Base-by-base conservation (phyloP, 1,140 invertebrate species). In the Adoxophyes honmai region DNA sequence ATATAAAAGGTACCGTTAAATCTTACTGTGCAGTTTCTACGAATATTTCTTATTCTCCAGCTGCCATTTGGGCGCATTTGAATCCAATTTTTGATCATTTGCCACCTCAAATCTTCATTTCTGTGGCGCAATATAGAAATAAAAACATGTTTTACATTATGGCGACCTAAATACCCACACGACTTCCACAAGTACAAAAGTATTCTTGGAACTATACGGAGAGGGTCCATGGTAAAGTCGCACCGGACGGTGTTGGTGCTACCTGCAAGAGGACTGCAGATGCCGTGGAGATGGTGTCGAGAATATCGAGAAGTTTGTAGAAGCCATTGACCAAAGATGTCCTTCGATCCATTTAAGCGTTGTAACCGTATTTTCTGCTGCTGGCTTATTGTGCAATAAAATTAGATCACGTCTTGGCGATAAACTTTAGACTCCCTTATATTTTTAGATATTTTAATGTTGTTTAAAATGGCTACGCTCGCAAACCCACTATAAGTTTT, bases 211-310 rank as follows among this genome's bases (percentile, higher is more conserved):
- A 86, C 59, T 90, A 74, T 68, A 57, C 52, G 13, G 80, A 86
- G 60, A 65, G 70, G 8, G 78, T 79, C 0, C 84, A 88, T 64
- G 82, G 81, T 7, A 90, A 88, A 62, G 82, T 81, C 5, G 74
- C 73, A 7, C 73, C 80, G 8, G 74, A 88, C 73, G 78, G 79
- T 8, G 62, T 89, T 51, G 85, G 85, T 10, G 81, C 77, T 1
- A 56, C 62, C 14, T 58, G 86, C 15, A 88, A 89, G 59, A 73
- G 69, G 64, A 69, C 67, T 9, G 68, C 71, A 4, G 60, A 71
- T 54, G 42, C 42, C 42, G 8, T 48, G 42, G 42, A 48, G 42
- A 15, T 48, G 18, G 16, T 21, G n/a, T 48, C 15, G 42, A 48
- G 5, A 48, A n/a, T 18, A 5, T 48, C 4, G 42, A 48, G 16